These are phyloP conservation scores for Lordiphosa andalusiaca DNA, from an alignment of 2,888 invertebrate species.

Conservation along the genomic window DNA sequence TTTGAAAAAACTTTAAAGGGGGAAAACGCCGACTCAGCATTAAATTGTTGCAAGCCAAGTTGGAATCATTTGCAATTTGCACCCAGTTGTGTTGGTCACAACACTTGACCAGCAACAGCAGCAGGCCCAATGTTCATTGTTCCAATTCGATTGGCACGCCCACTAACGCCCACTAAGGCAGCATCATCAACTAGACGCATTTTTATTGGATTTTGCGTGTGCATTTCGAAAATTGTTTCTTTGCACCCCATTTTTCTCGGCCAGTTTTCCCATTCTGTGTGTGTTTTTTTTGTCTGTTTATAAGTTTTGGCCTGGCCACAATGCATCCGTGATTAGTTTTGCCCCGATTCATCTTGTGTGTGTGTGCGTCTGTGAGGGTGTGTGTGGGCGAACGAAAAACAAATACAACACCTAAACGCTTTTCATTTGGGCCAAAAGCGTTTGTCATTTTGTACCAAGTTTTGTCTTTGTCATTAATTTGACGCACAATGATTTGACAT, in stretches of 20 bases:
- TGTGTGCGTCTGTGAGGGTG: no score
- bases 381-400: no score
- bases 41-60: neutral
- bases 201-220: slow-evolving; percentile 43
- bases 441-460: slow-evolving; percentile 25
- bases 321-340: slow-evolving; percentile 28
- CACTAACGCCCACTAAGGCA: neutral
- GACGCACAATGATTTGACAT: slow-evolving; percentile 48
- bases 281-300: no score
- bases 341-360: neutral
- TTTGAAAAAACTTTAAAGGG: slow-evolving; percentile 10
- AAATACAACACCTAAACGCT: no score
- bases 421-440: slow-evolving; percentile 27
- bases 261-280: slow-evolving; percentile 6
- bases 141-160: slow-evolving; percentile 41
- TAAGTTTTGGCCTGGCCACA: slow-evolving; percentile 12
- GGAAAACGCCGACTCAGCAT: slow-evolving; percentile 5
- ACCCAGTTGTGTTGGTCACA: no score
- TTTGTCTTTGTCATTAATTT: slow-evolving; percentile 60
- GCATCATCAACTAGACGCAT: neutral
- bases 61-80: no score
- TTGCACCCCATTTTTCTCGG: slow-evolving; percentile 6
- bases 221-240: slow-evolving; percentile 22
- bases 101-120: slow-evolving; percentile 5
- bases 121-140: slow-evolving; percentile 24